Base-by-base conservation (phyloP, 2,113 vertebrate genomes). In the Trachemys scripta region DNA sequence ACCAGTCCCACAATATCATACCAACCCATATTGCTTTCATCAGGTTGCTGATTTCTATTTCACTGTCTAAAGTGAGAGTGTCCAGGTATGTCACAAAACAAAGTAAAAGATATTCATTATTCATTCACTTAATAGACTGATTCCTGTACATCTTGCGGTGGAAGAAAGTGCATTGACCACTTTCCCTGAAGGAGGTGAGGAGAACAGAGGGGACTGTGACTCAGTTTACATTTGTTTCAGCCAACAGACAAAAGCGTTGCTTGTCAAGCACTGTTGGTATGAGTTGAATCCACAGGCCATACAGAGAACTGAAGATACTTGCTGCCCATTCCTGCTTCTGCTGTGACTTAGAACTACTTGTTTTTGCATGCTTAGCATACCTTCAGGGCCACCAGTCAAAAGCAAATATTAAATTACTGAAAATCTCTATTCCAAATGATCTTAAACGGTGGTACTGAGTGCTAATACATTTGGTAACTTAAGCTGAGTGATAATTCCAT, bases 391-490 rank as follows among this genome's bases (percentile, higher is more conserved):
- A 38, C 56, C 82, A 80, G n/a, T 56, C 47, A 38, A 79, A 25
- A 12, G 42, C 12, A 31, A 54, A 19, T 17, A 90, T 83, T 88
- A 31, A 80, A 3, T 1, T 2, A 6, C 6, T 10, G 50, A 13
- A 69, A 82, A 82, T 5, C 16, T 38, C 38, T 6, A 5, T 10
- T 10, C 12, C 54, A 79, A 25, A 1, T 87, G 86, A 42, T 51
- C 75, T 6, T 8, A 38, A 51, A 87, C 5, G 38, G 56, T 11
- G 47, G 20, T 0, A 65, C 35, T 54, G 59, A 6, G 53, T 0
- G 0, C 22, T 53, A 85, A 19, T 54, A 3, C 3, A 2, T 80
- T 79, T 35, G 82, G 85, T 25, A 50, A 7, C 29, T 25, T 72
- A 1, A 75, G 50, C 4, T 7, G 59, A 90, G 82, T 17, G 54